Evolutionary conservation across 2,113 vertebrate genomes (phyloP), one percentile per base, ranked within the genome.

Genomic region (Dendrocopos noguchii): DNA sequence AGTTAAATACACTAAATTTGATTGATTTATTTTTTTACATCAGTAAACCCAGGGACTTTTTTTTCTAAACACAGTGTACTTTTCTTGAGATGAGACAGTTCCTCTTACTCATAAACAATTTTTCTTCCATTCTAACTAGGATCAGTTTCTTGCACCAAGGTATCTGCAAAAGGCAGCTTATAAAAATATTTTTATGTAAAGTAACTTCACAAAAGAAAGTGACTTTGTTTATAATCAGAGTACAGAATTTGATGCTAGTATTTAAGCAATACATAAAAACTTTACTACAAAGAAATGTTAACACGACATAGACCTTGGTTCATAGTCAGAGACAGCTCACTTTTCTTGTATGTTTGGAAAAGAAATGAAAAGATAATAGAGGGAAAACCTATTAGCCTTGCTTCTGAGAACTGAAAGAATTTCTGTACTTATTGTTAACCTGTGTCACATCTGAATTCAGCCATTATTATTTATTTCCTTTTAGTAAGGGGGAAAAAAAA

Each of bases 301-400:
- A 36, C 16, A 61, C 15, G 42, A 36, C 44, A 78, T 34, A 5
- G 3, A 72, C 55, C 55, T 88, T 39, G 33, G 2, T 15, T 73
- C 20, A 61, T 11, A 18, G 15, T 73, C 31, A 66, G 57, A 84
- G 33, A 33, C 4, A 71, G 46, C 31, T 80, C 75, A 72, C 33
- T 84, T 65, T 57, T 65, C 42, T 57, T 29, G 5, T 20, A 39
- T 7, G n/a, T 76, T 81, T 79, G 34, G 34, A 90, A 92, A 92
- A 84, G 47, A 90, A 84, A 93, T 72, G 3, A 52, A 68, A 92
- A 77, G 15, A 76, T 92, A 74, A 73, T 22, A 84, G n/a, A 17
- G 73, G 72, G n/a, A 84, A 94, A 87, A 87, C 7, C 52, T 25
- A 94, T 15, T 72, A 87, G 22, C 36, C 89, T 85, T 89, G 34